Percentiles rank a stretch among this genome's conserved stretches.
These are phyloP conservation scores for Lutraria lutraria DNA, from an alignment of 2,888 invertebrate genomes.

Conservation along the genomic window DNA sequence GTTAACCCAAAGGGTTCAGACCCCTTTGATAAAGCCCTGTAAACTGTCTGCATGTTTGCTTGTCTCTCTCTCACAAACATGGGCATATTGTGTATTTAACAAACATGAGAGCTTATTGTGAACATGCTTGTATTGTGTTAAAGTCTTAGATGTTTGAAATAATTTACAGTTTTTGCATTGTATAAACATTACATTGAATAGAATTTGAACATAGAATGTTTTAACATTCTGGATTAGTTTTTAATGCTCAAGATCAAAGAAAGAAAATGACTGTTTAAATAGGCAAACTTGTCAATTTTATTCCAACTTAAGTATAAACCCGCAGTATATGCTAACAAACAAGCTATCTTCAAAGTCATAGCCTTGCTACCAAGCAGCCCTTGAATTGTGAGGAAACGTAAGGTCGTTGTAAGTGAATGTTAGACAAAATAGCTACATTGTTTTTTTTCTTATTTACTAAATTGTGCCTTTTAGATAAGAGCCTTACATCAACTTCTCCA, in stretches of 20 bases:
- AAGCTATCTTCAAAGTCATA: slow-evolving; percentile 44
- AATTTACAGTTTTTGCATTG: slow-evolving; percentile 19
- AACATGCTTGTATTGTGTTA: slow-evolving; percentile 11
- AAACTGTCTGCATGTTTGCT: not conserved
- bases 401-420: slow-evolving; percentile 2
- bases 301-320: slow-evolving; percentile 37
- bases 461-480: not conserved
- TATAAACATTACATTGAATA: slow-evolving; percentile 21
- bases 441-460: not conserved
- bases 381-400: not conserved
- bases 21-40: no score
- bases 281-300: slow-evolving; percentile 55
- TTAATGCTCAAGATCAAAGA: slow-evolving; percentile 48
- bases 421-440: not conserved
- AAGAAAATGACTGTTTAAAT: slow-evolving; percentile 47
- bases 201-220: not conserved
- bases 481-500: not conserved
- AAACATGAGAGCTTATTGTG: not conserved
- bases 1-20: no score
- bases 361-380: slow-evolving; percentile 1
- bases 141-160: not conserved
- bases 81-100: not conserved
- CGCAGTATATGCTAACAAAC: slow-evolving; percentile 45
- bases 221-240: not conserved
- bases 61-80: not conserved